Evolutionary conservation across 2,888 invertebrate species (phyloP).

Genomic region (Papilio protenor): DNA sequence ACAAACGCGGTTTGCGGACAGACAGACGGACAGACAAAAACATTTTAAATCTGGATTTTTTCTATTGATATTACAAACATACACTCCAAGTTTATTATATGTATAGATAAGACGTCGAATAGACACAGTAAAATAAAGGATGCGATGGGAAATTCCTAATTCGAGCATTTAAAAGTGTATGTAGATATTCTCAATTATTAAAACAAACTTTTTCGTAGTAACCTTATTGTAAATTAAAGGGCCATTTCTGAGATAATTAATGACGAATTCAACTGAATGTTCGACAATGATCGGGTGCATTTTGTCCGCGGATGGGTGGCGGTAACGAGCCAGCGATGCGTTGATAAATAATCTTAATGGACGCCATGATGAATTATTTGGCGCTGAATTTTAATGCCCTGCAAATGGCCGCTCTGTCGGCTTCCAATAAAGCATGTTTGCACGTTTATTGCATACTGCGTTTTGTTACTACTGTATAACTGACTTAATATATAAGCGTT

Average conservation of each 20-base stretch:
- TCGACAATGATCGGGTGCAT: slow-evolving; percentile 21
- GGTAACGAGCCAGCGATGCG: slow-evolving; percentile 47
- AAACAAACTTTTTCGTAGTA: slow-evolving; percentile 6
- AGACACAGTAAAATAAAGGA: too few species aligned
- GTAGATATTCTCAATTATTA: background rate
- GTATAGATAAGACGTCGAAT: too few species aligned
- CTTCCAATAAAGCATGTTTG: slow-evolving; percentile 29
- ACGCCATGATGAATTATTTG: slow-evolving; percentile 40
- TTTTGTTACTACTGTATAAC: background rate
- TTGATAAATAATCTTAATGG: slow-evolving; percentile 50
- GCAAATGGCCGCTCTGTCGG: slow-evolving; percentile 29
- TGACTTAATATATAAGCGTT: slow-evolving; percentile 38
- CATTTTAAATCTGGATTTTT: too few species aligned
- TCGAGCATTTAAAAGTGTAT: background rate
- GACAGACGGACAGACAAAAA: too few species aligned
- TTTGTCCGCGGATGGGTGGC: slow-evolving; percentile 27
- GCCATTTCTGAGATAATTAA: slow-evolving; percentile 14
- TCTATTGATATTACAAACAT: too few species aligned
- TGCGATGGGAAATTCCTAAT: background rate
- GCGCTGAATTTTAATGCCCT: slow-evolving; percentile 34
- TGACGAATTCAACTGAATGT: slow-evolving; percentile 22
- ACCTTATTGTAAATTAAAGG: slow-evolving; percentile 17
- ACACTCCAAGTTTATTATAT: too few species aligned
- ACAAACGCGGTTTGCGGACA: too few species aligned
- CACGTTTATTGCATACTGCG: slow-evolving; percentile 10